phyloP scores from a whole-genome alignment of 2,797 vertebrate species.

The Diplodus sargus region DNA sequence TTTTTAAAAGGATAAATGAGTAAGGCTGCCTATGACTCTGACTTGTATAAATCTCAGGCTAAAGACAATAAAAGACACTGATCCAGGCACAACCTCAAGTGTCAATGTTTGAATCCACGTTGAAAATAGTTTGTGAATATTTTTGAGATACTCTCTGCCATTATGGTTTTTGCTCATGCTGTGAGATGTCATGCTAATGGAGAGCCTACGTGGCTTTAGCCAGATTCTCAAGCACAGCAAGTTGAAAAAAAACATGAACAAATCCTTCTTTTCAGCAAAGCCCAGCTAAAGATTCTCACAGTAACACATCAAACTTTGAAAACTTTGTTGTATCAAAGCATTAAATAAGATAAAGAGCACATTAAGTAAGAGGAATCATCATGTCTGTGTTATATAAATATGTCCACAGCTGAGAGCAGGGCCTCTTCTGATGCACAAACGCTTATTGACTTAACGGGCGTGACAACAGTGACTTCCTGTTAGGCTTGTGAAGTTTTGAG shows the following conservation, averaged over 20 bases:
- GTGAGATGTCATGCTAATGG: not conserved
- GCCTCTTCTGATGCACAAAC: conserved; percentile 61
- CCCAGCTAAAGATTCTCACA: conserved; percentile 25
- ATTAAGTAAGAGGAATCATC: conserved; percentile 38
- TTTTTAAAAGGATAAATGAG: conserved; percentile 14
- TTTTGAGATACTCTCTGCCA: conserved; percentile 11
- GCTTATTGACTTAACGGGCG: conserved; percentile 77
- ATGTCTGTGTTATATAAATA: conserved; percentile 45
- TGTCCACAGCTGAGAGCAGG: conserved; percentile 48
- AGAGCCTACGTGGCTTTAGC: not conserved
- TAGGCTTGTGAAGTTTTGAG: conserved; percentile 67
- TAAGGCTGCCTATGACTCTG: not conserved
- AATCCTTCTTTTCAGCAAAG: conserved; percentile 20
- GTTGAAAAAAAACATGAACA: conserved; percentile 41
- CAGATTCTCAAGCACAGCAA: conserved; percentile 27
- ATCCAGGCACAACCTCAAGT: not conserved
- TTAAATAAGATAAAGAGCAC: conserved; percentile 23
- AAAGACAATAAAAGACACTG: not conserved
- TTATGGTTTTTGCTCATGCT: not conserved
- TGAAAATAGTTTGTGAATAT: conserved; percentile 5
- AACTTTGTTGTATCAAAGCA: conserved; percentile 1
- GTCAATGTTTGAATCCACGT: conserved; percentile 14
- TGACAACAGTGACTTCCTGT: conserved; percentile 76
- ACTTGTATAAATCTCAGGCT: conserved; percentile 8
- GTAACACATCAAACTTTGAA: not conserved